Evolutionary conservation across 2,888 invertebrate species (phyloP).

Genomic region (Drosophila merina): DNA sequence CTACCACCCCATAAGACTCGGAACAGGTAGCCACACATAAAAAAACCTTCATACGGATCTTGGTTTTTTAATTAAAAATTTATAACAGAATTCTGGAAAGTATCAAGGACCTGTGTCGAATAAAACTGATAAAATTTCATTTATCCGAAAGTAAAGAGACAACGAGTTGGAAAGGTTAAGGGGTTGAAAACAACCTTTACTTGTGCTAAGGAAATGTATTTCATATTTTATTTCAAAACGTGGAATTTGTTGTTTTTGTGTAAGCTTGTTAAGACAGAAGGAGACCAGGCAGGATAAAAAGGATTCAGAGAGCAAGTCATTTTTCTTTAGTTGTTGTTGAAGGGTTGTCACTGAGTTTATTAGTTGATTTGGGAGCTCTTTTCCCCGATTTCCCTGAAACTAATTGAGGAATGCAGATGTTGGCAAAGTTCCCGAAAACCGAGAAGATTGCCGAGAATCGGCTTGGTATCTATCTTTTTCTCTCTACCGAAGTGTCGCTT

Average conservation of each 20-base stretch:
- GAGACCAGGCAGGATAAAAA: constrained; percentile 34
- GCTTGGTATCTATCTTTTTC: neutral
- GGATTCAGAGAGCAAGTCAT: constrained; percentile 35
- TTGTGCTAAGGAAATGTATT: neutral
- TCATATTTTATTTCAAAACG: neutral
- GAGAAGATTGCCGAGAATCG: constrained; percentile 23
- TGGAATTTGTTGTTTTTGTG: neutral
- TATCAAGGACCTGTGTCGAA: neutral
- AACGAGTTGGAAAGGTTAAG: neutral
- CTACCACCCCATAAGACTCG: constrained; percentile 20
- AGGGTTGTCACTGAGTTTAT: constrained; percentile 17
- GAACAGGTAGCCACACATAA: constrained; percentile 46
- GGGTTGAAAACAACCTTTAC: neutral
- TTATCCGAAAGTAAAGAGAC: neutral
- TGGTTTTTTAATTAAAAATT: constrained; percentile 2
- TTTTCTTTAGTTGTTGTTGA: constrained; percentile 27
- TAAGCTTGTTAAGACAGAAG: constrained; percentile 53
- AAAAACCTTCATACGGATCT: constrained; percentile 5
- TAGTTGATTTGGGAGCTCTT: constrained; percentile 4
- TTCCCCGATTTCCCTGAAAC: constrained; percentile 43
- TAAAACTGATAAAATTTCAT: neutral
- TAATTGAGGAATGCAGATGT: constrained; percentile 60
- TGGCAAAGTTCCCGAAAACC: constrained; percentile 30
- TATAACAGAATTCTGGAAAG: neutral
- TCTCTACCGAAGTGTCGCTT: neutral